phyloP scores from a whole-genome alignment of 2,113 vertebrate genomes.

The Setophaga kirtlandii region DNA sequence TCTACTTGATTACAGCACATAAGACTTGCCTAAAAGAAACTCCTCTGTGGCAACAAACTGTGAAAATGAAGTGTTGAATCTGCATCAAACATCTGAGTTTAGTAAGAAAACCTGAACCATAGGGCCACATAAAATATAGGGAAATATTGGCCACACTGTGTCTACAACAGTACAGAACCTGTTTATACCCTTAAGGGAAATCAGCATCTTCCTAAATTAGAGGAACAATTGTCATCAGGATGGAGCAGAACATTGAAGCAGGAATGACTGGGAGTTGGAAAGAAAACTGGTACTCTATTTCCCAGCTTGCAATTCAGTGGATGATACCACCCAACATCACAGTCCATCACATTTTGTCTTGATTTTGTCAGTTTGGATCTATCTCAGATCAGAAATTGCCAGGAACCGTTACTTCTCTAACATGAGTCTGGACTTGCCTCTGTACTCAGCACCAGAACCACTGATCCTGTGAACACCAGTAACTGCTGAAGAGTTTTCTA shows the following conservation, averaged over 20 bases:
- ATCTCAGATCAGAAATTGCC: not conserved
- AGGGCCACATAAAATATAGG: accelerated
- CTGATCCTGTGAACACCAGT: not conserved
- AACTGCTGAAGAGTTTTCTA: not conserved
- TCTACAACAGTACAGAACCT: not conserved
- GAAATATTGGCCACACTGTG: not conserved
- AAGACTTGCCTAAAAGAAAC: not conserved
- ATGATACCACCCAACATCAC: not conserved
- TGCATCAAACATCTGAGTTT: not conserved
- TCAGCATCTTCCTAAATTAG: not conserved
- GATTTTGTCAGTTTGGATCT: not conserved
- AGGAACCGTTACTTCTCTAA: not conserved
- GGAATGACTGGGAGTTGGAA: not conserved
- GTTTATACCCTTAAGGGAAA: not conserved
- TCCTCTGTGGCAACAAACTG: not conserved
- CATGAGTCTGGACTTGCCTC: not conserved
- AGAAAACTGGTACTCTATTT: not conserved
- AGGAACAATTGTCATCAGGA: not conserved
- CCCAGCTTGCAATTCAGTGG: not conserved
- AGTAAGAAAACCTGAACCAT: not conserved
- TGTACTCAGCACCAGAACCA: not conserved
- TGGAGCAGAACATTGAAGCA: not conserved
- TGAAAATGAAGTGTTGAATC: not conserved
- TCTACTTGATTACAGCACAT: not conserved
- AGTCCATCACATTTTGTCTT: not conserved